Base-by-base conservation (phyloP, 2,797 vertebrate genomes). In the Coreius guichenoti region DNA sequence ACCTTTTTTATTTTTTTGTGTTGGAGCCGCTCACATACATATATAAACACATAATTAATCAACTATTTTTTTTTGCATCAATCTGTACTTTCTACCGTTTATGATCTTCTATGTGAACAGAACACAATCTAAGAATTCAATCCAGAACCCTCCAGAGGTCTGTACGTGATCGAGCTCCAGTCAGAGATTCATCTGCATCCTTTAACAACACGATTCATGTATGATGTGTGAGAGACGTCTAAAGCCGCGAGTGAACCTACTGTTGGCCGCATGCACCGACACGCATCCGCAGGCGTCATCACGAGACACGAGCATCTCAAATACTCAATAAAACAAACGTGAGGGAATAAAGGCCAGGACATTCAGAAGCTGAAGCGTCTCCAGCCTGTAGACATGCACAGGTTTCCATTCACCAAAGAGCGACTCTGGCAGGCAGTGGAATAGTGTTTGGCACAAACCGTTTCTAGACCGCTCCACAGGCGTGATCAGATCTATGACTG, bases 261-360 rank as follows among this genome's bases (percentile, higher is more conserved):
- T 21, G 31, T 77, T 16, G 54, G 23, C 75, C 23, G 54, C 75
- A 78, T 78, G 75, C 75, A 77, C 54, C 33, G 23, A 63, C 61
- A 63, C 58, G 54, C 54, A 56, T 56, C 39, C 39, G 39, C 39
- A 43, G 39, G 39, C 8, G 8, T 9, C 51, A 3, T 26, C 61
- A 63, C 61, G 13, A 56, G 13, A 63, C 61, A 31, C 61, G 5
- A 31, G 61, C 61, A 17, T 65, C 61, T 58, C 56, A 58, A 58
- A 31, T 3, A 65, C 26, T 65, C 61, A 17, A 65, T 4, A 65
- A 58, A 65, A 65, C 61, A 2, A 13, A 61, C 23, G 11, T 26
- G 61, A 16, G 6, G 61, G 49, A 51, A 51, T 51, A 51, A 51
- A 51, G 49, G 49, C 49, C 39, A 43, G 39, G 23, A 58, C 56